Percentiles rank a stretch among this genome's conserved stretches.
These are phyloP conservation scores for Sacculina carcini DNA, from an alignment of 2,888 invertebrate species.

Conservation along the genomic window DNA sequence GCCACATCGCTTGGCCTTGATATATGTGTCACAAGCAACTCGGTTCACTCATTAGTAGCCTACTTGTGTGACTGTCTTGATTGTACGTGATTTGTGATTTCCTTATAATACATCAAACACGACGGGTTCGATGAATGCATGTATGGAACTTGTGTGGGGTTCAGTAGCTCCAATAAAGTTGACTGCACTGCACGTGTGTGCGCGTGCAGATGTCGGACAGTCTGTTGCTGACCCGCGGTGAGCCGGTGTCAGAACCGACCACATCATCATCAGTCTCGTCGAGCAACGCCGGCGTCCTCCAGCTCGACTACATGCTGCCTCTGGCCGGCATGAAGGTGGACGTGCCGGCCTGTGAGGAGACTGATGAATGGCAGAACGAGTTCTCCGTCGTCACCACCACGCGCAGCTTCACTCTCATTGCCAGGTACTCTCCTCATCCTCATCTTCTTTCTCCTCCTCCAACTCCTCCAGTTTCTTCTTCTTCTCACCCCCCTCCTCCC, in stretches of 20 bases:
- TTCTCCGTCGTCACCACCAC: conserved; percentile 28
- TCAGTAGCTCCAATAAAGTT: too few relatives aligned
- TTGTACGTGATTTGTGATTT: too few relatives aligned
- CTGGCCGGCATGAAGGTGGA: conserved; percentile 27
- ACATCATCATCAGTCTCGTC: too few relatives aligned
- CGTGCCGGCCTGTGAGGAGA: conserved; percentile 17
- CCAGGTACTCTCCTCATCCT: conserved; percentile 20
- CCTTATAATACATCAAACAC: too few relatives aligned
- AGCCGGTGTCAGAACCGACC: too few relatives aligned
- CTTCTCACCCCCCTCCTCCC: background rate
- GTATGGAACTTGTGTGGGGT: too few relatives aligned
- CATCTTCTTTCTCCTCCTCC: background rate
- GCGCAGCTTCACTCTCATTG: conserved; percentile 28
- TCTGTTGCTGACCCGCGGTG: background rate
- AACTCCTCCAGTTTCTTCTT: background rate
- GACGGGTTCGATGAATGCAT: too few relatives aligned
- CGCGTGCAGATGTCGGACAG: conserved; percentile 18
- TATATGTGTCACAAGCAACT: too few relatives aligned
- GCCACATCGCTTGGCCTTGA: too few relatives aligned
- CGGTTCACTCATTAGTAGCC: too few relatives aligned
- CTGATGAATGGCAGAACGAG: conserved; percentile 27
- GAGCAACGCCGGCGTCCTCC: conserved; percentile 11
- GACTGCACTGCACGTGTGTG: too few relatives aligned
- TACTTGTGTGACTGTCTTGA: too few relatives aligned
- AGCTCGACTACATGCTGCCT: conserved; percentile 26